A percentile compares a stretch with the other conserved stretches of the same genome.
Conservation (phyloP, 1,140 invertebrate genomes). For the Monomorium pharaonis region DNA sequence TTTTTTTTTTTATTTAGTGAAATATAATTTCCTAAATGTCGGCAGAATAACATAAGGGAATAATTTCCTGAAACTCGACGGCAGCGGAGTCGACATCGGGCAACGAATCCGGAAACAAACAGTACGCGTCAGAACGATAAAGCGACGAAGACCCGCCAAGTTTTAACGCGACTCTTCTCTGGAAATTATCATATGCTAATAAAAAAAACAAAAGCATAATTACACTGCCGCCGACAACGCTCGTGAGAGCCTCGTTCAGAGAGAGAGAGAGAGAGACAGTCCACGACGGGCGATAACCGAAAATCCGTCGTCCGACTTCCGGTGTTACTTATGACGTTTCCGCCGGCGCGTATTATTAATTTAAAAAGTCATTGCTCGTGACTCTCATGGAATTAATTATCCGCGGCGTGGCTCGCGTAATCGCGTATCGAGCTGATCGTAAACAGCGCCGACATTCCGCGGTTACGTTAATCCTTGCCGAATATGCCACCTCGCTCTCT, state of each 20-base stretch:
- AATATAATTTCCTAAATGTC: conserved; percentile 51
- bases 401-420: not conserved
- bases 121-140: conserved; percentile 38
- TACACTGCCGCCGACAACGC: not conserved
- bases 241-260: not conserved
- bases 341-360: conserved; percentile 14
- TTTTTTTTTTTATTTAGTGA: not conserved
- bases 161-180: conserved; percentile 4
- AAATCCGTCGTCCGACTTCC: not conserved
- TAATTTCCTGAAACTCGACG: conserved; percentile 28
- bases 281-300: not conserved
- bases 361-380: conserved; percentile 8
- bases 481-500: conserved; percentile 60
- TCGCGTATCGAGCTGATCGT: conserved; percentile 66
- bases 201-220: conserved; percentile 36
- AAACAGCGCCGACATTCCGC: conserved; percentile 66
- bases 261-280: no score
- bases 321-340: conserved; percentile 14
- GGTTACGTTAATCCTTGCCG: conserved; percentile 73
- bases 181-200: conserved; percentile 36
- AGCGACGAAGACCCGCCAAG: conserved; percentile 1
- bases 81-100: not conserved
- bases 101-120: conserved; percentile 16
- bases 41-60: conserved; percentile 14
- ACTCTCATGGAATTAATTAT: conserved; percentile 44